Conservation (phyloP, 2,113 vertebrate species). For the Neogobius melanostomus region DNA sequence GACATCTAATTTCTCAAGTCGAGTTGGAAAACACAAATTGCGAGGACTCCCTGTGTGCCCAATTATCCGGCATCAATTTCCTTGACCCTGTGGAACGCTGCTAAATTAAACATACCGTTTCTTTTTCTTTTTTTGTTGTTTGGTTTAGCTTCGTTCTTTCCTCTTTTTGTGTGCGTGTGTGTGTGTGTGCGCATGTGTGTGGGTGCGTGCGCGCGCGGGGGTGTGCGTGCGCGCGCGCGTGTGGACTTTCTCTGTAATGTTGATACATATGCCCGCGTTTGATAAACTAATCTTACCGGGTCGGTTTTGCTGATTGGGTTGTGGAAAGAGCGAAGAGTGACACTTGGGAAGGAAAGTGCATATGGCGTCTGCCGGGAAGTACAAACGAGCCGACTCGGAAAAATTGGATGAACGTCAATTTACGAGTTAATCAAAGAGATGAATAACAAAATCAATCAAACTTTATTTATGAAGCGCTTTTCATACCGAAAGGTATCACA, state of each 20-base stretch:
- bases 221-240: too few relatives aligned
- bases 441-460: too few relatives aligned
- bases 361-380: too few relatives aligned
- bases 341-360: too few relatives aligned
- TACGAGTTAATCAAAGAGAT: background rate
- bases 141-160: slow-evolving; percentile 20
- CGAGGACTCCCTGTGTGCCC: slow-evolving; percentile 81
- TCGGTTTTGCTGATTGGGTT: slow-evolving; percentile 65
- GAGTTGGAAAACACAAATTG: slow-evolving; percentile 83
- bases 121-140: slow-evolving; percentile 12
- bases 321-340: too few relatives aligned
- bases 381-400: background rate
- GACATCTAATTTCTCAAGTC: slow-evolving; percentile 84
- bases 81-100: slow-evolving; percentile 79
- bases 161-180: slow-evolving; percentile 33
- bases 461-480: too few relatives aligned
- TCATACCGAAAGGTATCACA: too few relatives aligned
- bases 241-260: slow-evolving; percentile 40
- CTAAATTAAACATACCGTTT: slow-evolving; percentile 81
- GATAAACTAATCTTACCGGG: slow-evolving; percentile 80
- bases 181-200: too few relatives aligned
- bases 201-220: background rate
- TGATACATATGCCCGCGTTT: slow-evolving; percentile 78
- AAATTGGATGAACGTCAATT: slow-evolving; percentile 5
- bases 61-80: slow-evolving; percentile 83